These are phyloP conservation scores for Tauraco hartlaubi DNA, from an alignment of 2,797 vertebrate genomes.

Conservation along the genomic window DNA sequence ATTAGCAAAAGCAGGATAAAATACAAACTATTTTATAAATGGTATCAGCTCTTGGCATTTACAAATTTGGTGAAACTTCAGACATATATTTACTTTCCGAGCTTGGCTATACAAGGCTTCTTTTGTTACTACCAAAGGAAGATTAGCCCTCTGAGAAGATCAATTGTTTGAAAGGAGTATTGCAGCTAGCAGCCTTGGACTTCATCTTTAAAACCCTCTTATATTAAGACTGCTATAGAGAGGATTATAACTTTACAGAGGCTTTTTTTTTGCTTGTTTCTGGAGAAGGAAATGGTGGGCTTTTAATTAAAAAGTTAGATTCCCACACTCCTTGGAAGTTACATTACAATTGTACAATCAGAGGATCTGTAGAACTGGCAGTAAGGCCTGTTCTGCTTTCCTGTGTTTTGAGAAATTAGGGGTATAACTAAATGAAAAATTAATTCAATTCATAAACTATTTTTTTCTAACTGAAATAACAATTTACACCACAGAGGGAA, in stretches of 20 bases:
- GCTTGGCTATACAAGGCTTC: neutral
- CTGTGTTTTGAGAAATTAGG: neutral
- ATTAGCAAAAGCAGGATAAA: neutral
- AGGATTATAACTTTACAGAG: neutral
- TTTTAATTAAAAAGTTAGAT: neutral
- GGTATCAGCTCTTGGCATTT: neutral
- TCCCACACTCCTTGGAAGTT: neutral
- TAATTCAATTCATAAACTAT: neutral
- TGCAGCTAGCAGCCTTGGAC: neutral
- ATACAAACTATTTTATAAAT: neutral
- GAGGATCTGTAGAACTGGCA: neutral
- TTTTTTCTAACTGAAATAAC: neutral
- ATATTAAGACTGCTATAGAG: neutral
- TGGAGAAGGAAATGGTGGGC: neutral
- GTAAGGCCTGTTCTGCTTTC: neutral
- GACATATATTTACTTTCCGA: neutral
- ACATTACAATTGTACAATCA: neutral
- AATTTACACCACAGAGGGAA: neutral
- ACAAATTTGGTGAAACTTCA: neutral
- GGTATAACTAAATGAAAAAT: neutral
- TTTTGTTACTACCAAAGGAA: neutral
- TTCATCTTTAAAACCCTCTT: neutral
- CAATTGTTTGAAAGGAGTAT: neutral
- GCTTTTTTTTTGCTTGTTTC: neutral
- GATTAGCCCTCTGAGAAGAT: neutral